These are phyloP conservation scores for Mimachlamys varia DNA, from an alignment of 2,888 invertebrate genomes.

Conservation along the genomic window DNA sequence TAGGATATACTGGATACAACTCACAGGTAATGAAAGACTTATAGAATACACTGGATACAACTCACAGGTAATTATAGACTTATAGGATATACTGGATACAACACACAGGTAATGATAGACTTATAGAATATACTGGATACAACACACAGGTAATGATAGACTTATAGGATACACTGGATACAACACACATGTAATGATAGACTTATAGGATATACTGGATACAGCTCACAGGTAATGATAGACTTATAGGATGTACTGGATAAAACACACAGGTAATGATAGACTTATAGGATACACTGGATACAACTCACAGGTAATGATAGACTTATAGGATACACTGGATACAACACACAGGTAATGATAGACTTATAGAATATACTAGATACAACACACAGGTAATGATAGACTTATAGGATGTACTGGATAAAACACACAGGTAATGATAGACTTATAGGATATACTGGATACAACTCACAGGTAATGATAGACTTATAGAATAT, in stretches of 20 bases:
- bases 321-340: not conserved
- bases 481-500: not conserved
- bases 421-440: slow-evolving; percentile 71
- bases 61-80: slow-evolving; percentile 65
- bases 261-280: slow-evolving; percentile 70
- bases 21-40: slow-evolving; percentile 65
- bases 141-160: slow-evolving; percentile 68
- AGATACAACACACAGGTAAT: slow-evolving; percentile 70
- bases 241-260: not conserved
- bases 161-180: not conserved
- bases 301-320: slow-evolving; percentile 70
- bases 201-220: not conserved
- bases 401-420: not conserved
- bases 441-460: not conserved
- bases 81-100: not conserved
- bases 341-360: slow-evolving; percentile 70
- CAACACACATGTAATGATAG: slow-evolving; percentile 68
- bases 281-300: not conserved
- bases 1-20: slow-evolving; percentile 46
- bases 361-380: not conserved
- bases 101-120: slow-evolving; percentile 67
- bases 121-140: not conserved
- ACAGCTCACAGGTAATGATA: slow-evolving; percentile 68
- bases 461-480: slow-evolving; percentile 70
- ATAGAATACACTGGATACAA: slow-evolving; percentile 46